phyloP scores from a whole-genome alignment of 2,888 invertebrate species.

The Itoplectis maculator region DNA sequence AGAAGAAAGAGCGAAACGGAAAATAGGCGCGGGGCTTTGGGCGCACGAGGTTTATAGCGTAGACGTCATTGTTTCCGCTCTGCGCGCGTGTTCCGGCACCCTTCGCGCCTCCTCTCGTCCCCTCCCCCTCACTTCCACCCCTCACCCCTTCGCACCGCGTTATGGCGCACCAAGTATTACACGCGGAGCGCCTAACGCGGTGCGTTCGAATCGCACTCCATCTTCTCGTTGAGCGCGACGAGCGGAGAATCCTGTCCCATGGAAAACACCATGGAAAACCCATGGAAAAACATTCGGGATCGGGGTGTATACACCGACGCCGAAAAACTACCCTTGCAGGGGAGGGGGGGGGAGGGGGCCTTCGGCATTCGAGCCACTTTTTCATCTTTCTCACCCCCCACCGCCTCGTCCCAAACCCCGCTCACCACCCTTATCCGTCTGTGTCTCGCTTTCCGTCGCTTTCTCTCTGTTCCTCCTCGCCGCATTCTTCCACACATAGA shows the following conservation, averaged over 20 bases:
- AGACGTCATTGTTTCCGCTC: conserved; percentile 83
- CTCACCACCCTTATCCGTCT: conserved; percentile 47
- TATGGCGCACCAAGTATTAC: too few species aligned
- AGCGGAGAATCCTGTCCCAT: conserved; percentile 59
- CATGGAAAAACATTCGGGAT: conserved; percentile 61
- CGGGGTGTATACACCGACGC: conserved; percentile 51
- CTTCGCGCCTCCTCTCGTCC: conserved; percentile 35
- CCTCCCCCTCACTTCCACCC: too few species aligned
- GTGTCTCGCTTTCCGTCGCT: conserved; percentile 48
- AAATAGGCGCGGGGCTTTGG: conserved; percentile 79
- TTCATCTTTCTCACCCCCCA: conserved; percentile 80
- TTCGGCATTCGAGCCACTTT: conserved; percentile 81
- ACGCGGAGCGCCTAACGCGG: background rate
- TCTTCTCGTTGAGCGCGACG: conserved; percentile 43
- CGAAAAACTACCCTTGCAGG: conserved; percentile 79
- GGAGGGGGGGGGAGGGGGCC: conserved; percentile 69
- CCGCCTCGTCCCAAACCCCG: conserved; percentile 38
- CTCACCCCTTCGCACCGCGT: too few species aligned
- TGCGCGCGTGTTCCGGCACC: conserved; percentile 60
- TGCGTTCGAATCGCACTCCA: conserved; percentile 51
- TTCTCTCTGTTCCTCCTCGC: conserved; percentile 75
- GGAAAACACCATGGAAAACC: conserved; percentile 59
- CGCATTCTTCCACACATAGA: conserved; percentile 84
- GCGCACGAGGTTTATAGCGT: conserved; percentile 69
- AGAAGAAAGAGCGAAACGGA: too few species aligned